phyloP scores from a whole-genome alignment of 2,113 vertebrate genomes.

The Larimichthys polyactis region DNA sequence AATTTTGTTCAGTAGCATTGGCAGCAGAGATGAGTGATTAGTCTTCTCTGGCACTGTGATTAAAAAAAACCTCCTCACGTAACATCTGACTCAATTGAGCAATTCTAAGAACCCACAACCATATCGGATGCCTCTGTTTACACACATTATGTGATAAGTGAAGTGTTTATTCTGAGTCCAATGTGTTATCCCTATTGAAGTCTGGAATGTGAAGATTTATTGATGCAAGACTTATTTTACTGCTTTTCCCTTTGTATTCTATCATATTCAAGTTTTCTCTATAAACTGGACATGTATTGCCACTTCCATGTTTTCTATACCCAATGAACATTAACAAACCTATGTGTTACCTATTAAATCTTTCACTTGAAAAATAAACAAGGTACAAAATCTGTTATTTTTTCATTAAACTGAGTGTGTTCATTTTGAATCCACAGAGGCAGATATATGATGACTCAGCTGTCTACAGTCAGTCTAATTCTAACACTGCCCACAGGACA shows the following conservation, averaged over 20 bases:
- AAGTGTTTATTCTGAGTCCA: conserved; percentile 44
- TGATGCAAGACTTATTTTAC: conserved; percentile 55
- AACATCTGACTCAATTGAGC: conserved; percentile 22
- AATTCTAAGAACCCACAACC: conserved; percentile 14
- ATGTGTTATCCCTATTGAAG: conserved; percentile 52
- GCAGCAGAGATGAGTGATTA: neutral
- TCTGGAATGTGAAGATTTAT: conserved; percentile 65
- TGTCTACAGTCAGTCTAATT: conserved; percentile 85
- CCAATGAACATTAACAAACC: neutral
- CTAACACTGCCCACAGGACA: conserved; percentile 84
- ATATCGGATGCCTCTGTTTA: conserved; percentile 33
- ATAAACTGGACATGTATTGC: conserved; percentile 10
- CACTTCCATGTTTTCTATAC: conserved; percentile 15
- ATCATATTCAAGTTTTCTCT: conserved; percentile 42
- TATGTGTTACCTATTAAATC: conserved; percentile 28
- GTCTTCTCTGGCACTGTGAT: neutral
- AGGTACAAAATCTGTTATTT: conserved; percentile 7
- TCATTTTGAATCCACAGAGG: conserved; percentile 84
- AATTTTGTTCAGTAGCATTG: neutral
- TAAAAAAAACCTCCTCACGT: neutral
- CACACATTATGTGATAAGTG: conserved; percentile 45
- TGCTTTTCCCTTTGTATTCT: conserved; percentile 10
- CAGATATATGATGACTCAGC: conserved; percentile 87
- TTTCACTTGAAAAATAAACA: conserved; percentile 38
- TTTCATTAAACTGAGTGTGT: conserved; percentile 40